Evolutionary conservation across 1,140 invertebrate species (phyloP).

Genomic region (Drosophila ercepeae): DNA sequence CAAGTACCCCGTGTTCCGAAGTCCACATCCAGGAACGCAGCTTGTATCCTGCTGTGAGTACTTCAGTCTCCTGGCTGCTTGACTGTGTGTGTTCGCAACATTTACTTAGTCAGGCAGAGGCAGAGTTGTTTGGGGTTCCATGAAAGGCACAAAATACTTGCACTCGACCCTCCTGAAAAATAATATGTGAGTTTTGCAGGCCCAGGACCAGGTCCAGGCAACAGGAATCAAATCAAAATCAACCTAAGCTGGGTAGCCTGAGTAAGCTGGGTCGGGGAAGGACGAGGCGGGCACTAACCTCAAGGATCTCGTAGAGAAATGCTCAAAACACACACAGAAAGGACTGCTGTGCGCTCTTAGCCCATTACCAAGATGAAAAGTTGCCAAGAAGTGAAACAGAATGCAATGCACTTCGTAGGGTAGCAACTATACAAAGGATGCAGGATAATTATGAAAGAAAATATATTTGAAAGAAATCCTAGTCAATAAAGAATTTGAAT

Average conservation of each 20-base stretch:
- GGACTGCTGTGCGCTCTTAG: slow-evolving; percentile 11
- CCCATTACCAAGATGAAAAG: slow-evolving; percentile 42
- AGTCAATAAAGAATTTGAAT: too few relatives aligned
- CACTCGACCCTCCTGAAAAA: slow-evolving; percentile 27
- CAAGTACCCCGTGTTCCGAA: slow-evolving; percentile 53
- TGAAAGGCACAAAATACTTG: slow-evolving; percentile 45
- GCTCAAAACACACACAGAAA: slow-evolving; percentile 41
- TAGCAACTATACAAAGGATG: neutral
- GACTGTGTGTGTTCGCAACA: slow-evolving; percentile 42
- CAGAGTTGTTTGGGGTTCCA: slow-evolving; percentile 44
- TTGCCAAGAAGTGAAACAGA: slow-evolving; percentile 27
- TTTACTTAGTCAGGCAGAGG: slow-evolving; percentile 38
- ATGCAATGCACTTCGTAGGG: slow-evolving; percentile 13
- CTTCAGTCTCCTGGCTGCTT: slow-evolving; percentile 46
- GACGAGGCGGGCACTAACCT: neutral
- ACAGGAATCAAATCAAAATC: slow-evolving; percentile 38
- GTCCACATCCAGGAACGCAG: slow-evolving; percentile 12
- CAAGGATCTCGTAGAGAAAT: slow-evolving; percentile 11
- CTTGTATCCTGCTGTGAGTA: slow-evolving; percentile 60
- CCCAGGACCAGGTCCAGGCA: slow-evolving; percentile 35
- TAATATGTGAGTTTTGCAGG: slow-evolving; percentile 15
- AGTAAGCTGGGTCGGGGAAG: slow-evolving; percentile 17
- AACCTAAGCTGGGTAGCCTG: slow-evolving; percentile 64
- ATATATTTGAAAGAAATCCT: too few relatives aligned
- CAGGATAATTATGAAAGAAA: too few relatives aligned